These are phyloP conservation scores for Spisula solida DNA, from an alignment of 2,888 invertebrate species.

Conservation along the genomic window DNA sequence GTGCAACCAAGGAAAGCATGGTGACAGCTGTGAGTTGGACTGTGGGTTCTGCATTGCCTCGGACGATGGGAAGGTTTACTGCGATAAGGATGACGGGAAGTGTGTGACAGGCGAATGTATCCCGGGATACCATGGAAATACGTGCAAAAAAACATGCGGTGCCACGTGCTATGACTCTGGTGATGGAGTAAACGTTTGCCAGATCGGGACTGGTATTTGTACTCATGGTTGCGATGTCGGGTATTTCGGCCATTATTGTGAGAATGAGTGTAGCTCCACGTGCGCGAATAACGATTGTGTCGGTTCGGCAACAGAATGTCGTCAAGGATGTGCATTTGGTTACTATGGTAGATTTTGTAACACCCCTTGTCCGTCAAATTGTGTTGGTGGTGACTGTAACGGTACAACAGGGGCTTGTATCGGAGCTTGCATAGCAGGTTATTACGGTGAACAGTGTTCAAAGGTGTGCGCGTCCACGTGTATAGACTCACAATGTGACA, in stretches of 20 bases:
- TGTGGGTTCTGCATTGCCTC: conserved; percentile 54
- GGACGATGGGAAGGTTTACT: conserved; percentile 41
- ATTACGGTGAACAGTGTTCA: conserved; percentile 50
- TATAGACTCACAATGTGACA: conserved; percentile 61
- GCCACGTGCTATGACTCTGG: conserved; percentile 43
- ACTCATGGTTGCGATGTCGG: conserved; percentile 62
- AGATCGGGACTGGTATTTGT: conserved; percentile 55
- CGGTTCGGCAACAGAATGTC: conserved; percentile 52
- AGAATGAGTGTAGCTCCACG: conserved; percentile 48
- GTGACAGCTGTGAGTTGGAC: conserved; percentile 41
- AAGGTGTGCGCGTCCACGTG: conserved; percentile 57
- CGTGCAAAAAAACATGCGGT: conserved; percentile 47
- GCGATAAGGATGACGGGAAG: conserved; percentile 54
- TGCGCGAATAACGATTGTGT: conserved; percentile 61
- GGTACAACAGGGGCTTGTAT: conserved; percentile 53
- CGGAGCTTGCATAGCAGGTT: conserved; percentile 42
- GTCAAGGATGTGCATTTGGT: conserved; percentile 60
- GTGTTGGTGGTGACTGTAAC: conserved; percentile 53
- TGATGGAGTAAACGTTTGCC: conserved; percentile 54
- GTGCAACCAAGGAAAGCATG: conserved; percentile 55
- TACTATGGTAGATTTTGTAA: conserved; percentile 59
- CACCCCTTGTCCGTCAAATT: conserved; percentile 52
- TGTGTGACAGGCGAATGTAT: conserved; percentile 49
- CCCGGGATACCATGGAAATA: conserved; percentile 55
- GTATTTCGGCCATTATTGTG: conserved; percentile 58